Base-by-base conservation (phyloP, 2,888 invertebrate genomes). In the Rhaphigaster nebulosa region DNA sequence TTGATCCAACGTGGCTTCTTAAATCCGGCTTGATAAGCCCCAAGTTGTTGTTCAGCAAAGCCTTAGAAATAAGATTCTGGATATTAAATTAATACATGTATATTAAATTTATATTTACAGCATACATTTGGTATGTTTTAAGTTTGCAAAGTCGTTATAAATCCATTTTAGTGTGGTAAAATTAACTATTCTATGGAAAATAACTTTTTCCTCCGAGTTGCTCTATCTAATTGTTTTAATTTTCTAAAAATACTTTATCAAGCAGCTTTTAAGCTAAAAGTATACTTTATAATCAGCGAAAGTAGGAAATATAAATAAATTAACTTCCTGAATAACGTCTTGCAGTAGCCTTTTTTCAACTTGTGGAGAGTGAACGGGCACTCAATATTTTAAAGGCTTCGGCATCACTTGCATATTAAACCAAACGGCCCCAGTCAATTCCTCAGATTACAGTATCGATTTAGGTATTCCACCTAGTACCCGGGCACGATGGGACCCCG, bases 381-480 rank as follows among this genome's bases (percentile, higher is more conserved):
- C 38, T 76, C 34, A 76, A 76, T 65, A 76, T 76, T 38, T 76
- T 76, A 76, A 34, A 76, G 38, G 70, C 38, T 76, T 8, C 20
- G 26, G 5, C 38, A 20, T 18, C 29, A 38, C 70, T 76, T 76
- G 70, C 70, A 76, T 76, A 65, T 29, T 65, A 29, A 65, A 76
- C 70, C 70, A 38, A 76, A 76, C 34, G 38, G 38, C 70, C 20
- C 70, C 34, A 76, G 70, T 76, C 70, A 76, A 76, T 76, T 76
- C 38, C 70, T 76, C 70, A 76, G 70, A 76, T 76, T 76, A 76
- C 70, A 38, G 70, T 76, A 76, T 76, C 70, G 70, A 76, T 76
- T 12, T 20, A 1, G 18, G 38, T 76, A 45, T 84, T 45, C n/a
- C 1, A 1, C 45, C 45, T n/a, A 23, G 26, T 45, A 41, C 26